These are phyloP conservation scores for Cecidostiba fungosa DNA, from an alignment of 2,888 invertebrate genomes.

Conservation along the genomic window DNA sequence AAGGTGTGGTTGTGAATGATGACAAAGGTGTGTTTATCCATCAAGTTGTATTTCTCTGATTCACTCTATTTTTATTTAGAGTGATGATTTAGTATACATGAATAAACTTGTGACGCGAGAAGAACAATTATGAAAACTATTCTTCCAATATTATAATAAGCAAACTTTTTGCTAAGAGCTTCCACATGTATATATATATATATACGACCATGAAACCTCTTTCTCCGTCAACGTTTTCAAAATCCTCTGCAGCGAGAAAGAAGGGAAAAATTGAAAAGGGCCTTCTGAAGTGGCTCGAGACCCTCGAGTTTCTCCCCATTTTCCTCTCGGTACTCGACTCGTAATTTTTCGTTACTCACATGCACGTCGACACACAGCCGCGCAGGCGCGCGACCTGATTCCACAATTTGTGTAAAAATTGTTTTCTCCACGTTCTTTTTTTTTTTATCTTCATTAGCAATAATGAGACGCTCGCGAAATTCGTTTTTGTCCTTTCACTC, in stretches of 20 bases:
- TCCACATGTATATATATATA: too few relatives aligned
- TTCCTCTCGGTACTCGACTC: constrained; percentile 29
- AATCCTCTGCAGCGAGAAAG: background rate
- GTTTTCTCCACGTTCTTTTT: background rate
- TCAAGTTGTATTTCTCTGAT: too few relatives aligned
- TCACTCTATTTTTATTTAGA: too few relatives aligned
- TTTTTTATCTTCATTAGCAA: constrained; percentile 46
- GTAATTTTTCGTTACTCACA: constrained; percentile 39
- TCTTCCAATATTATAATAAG: too few relatives aligned
- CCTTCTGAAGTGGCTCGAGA: background rate
- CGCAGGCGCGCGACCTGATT: constrained; percentile 21
- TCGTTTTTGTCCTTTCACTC: background rate
- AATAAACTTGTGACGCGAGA: too few relatives aligned
- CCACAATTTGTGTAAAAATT: constrained; percentile 31
- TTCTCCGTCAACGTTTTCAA: background rate
- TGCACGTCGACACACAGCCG: background rate
- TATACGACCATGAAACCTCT: background rate
- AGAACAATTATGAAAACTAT: too few relatives aligned
- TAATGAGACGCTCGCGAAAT: constrained; percentile 35
- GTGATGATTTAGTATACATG: too few relatives aligned
- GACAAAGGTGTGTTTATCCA: background rate
- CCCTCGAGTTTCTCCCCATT: constrained; percentile 22
- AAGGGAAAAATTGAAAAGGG: background rate
- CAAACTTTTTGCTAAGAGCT: too few relatives aligned
- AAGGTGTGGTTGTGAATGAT: background rate